A percentile compares a stretch with the other conserved stretches of the same genome.
phyloP scores from a whole-genome alignment of 2,797 vertebrate species.

The Gymnocypris eckloni region DNA sequence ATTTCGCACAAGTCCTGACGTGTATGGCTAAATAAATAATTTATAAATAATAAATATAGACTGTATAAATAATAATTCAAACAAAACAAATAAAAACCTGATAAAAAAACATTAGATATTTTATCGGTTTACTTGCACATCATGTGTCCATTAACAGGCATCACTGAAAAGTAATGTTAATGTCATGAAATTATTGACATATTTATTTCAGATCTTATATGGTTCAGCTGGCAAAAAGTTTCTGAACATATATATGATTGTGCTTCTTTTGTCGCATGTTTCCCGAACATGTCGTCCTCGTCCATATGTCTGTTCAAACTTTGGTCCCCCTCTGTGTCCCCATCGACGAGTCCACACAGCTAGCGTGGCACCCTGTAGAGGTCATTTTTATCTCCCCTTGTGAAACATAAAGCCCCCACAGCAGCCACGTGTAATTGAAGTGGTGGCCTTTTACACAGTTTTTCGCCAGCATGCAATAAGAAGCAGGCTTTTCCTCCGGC shows the following conservation, averaged over 20 bases:
- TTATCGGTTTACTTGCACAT: not conserved
- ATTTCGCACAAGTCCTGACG: not conserved
- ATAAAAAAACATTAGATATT: not conserved
- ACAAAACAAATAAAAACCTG: not conserved
- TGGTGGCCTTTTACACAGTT: constrained; percentile 50
- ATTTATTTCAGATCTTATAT: not conserved
- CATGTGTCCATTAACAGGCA: not conserved
- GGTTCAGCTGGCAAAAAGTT: not conserved
- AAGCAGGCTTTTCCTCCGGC: constrained; percentile 28
- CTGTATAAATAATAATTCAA: not conserved
- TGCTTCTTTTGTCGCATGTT: constrained; percentile 30
- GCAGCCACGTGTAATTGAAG: constrained; percentile 50
- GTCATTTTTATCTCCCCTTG: constrained; percentile 49
- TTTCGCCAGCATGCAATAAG: constrained; percentile 31
- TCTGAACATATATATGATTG: not conserved
- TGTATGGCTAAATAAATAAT: not conserved
- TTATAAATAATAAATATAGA: not conserved
- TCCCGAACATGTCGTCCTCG: constrained; percentile 22
- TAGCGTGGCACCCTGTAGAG: constrained; percentile 18
- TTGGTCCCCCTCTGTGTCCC: constrained; percentile 53
- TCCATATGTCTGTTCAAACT: constrained; percentile 20
- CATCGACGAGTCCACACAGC: constrained; percentile 37
- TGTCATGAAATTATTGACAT: not conserved
- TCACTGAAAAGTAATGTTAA: not conserved
- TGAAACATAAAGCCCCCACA: constrained; percentile 55